These are phyloP conservation scores for Formicarius rufipectus DNA, from an alignment of 2,113 vertebrate genomes.

Conservation along the genomic window DNA sequence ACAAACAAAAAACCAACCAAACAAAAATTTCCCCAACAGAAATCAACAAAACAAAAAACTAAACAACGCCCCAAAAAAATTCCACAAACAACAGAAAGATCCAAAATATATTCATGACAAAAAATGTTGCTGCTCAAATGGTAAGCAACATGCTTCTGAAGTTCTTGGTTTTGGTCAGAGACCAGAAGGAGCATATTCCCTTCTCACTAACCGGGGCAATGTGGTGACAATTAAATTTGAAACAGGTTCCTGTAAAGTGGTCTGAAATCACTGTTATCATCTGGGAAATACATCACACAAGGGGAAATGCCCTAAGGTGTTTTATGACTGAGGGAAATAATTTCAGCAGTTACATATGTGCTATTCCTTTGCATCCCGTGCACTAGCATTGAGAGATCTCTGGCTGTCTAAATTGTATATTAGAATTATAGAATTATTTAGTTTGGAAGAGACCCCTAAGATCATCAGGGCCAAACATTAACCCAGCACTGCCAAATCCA, in stretches of 20 bases:
- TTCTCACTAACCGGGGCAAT: not conserved
- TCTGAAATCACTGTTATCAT: not conserved
- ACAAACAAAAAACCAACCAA: not conserved
- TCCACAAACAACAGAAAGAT: not conserved
- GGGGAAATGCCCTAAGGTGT: not conserved
- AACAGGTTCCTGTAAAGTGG: not conserved
- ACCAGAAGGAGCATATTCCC: not conserved
- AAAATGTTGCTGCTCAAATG: not conserved
- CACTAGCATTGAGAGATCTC: not conserved
- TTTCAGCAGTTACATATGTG: not conserved
- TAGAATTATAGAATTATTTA: not conserved
- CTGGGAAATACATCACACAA: not conserved
- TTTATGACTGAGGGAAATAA: not conserved
- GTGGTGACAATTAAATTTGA: not conserved
- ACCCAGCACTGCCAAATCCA: not conserved
- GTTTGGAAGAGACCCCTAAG: not conserved
- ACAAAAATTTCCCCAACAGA: not conserved
- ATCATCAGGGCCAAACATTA: not conserved
- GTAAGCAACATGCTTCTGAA: not conserved
- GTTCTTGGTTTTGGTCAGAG: not conserved
- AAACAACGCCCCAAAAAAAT: rapidly evolving
- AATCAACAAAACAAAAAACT: not conserved
- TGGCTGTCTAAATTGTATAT: not conserved
- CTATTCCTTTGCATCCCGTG: not conserved
- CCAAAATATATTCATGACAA: not conserved